phyloP scores from a whole-genome alignment of 2,797 vertebrate genomes.

The Prionace glauca region DNA sequence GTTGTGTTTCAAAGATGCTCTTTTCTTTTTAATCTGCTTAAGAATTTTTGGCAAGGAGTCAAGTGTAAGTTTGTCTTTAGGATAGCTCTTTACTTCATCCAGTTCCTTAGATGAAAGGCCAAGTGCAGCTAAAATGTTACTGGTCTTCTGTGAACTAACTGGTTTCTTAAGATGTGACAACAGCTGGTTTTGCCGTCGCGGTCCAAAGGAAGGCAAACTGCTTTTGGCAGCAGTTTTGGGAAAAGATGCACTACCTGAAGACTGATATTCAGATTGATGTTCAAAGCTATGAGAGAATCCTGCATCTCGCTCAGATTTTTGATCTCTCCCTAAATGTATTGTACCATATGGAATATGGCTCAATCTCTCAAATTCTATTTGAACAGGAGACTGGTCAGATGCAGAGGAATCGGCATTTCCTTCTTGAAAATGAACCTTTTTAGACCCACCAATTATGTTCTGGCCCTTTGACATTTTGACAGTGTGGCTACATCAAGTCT shows the following conservation, averaged over 20 bases:
- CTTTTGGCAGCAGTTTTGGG: conserved; percentile 42
- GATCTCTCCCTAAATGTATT: conserved; percentile 72
- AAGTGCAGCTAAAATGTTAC: conserved; percentile 74
- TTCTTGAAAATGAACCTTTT: conserved; percentile 69
- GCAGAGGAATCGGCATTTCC: conserved; percentile 68
- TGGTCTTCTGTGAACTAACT: conserved; percentile 71
- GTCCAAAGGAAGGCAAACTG: conserved; percentile 70
- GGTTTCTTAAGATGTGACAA: conserved; percentile 69
- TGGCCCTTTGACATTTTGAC: conserved; percentile 72
- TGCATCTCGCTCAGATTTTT: conserved; percentile 59
- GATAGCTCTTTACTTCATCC: conserved; percentile 74
- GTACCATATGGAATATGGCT: conserved; percentile 71
- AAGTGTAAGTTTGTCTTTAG: conserved; percentile 74
- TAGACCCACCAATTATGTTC: conserved; percentile 68
- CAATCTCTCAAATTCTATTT: conserved; percentile 73
- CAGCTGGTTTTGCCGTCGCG: conserved; percentile 69
- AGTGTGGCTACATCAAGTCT: conserved; percentile 52
- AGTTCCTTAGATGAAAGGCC: conserved; percentile 72
- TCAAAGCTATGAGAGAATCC: neutral
- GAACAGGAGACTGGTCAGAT: conserved; percentile 69
- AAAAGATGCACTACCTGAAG: conserved; percentile 72
- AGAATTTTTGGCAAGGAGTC: conserved; percentile 75
- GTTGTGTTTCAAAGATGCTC: conserved; percentile 62
- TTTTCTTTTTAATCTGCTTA: conserved; percentile 74
- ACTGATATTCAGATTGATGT: conserved; percentile 60